Conservation (phyloP, 2,113 vertebrate genomes). For the Lophotis ruficrista region DNA sequence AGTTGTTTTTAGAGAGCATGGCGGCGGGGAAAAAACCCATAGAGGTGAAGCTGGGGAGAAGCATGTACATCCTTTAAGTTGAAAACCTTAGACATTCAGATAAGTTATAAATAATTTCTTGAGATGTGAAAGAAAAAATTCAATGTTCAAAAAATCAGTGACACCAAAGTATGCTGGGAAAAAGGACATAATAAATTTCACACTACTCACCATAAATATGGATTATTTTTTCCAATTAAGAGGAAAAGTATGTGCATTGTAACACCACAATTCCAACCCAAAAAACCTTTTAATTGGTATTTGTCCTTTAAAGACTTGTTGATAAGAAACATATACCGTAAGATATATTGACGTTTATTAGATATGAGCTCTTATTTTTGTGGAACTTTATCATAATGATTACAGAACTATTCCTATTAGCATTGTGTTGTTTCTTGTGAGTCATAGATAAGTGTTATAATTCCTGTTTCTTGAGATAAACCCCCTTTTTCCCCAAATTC, state of each 20-base stretch:
- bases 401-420: too few relatives aligned
- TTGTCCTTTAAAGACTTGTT: background rate
- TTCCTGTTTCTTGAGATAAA: background rate
- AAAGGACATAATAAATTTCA: background rate
- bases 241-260: background rate
- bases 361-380: background rate
- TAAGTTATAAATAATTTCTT: background rate
- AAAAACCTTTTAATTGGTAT: background rate
- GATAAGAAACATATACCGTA: background rate
- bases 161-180: background rate
- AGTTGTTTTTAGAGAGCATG: background rate
- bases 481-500: background rate
- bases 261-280: background rate
- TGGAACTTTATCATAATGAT: background rate
- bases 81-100: background rate
- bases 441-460: background rate
- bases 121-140: background rate
- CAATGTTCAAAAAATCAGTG: background rate
- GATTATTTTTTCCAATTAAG: background rate
- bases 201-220: background rate
- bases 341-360: background rate
- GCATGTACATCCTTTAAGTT: background rate
- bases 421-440: too few relatives aligned
- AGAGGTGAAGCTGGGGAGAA: background rate
- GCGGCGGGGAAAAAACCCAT: too few relatives aligned